Base-by-base conservation (phyloP, 2,888 invertebrate genomes). In the Drosophila paracracens region DNA sequence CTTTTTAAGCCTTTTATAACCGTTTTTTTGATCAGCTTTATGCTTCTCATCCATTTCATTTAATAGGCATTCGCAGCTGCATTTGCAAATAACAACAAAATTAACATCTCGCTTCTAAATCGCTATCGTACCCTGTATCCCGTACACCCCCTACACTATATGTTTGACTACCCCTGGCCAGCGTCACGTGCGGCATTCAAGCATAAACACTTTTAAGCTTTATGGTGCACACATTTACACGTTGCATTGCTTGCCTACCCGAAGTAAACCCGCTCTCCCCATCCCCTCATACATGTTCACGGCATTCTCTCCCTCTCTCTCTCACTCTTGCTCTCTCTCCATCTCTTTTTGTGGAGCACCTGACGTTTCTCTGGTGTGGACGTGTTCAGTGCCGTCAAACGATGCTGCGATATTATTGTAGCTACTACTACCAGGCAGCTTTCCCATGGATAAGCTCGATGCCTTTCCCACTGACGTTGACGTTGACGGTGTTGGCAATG, bases 181-280 rank as follows among this genome's bases (percentile, higher is more conserved):
- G 25, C 65, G 43, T 29, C 35, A 53, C 54, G 38, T 43, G 50
- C 70, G 68, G 83, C 74, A 81, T 76, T 77, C 63, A 70, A 69
- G 81, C 79, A 85, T 82, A 85, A 83, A 88, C 89, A 81, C 86
- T 81, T 81, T 85, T 83, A 74, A 89, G 80, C 84, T 87, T 87
- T 81, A 82, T 89, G 70, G 81, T 70, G 58, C 52, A 70, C 83
- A 86, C 88, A 79, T 85, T 85, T 82, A 85, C 85, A 85, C 85
- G 83, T 85, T 76, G 82, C 79, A 85, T 76, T 74, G 85, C 81
- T 83, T 76, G 83, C 85, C 85, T 88, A 77, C 66, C 61, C 72
- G 31, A 68, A 54, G 67, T 46, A 60, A 61, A 56, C 53, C 54
- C 67, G 21, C 35, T 40, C 60, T 46, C 31, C 36, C 48, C 63